Conservation (phyloP, 2,888 invertebrate species). For the Galerucella nymphaeae region DNA sequence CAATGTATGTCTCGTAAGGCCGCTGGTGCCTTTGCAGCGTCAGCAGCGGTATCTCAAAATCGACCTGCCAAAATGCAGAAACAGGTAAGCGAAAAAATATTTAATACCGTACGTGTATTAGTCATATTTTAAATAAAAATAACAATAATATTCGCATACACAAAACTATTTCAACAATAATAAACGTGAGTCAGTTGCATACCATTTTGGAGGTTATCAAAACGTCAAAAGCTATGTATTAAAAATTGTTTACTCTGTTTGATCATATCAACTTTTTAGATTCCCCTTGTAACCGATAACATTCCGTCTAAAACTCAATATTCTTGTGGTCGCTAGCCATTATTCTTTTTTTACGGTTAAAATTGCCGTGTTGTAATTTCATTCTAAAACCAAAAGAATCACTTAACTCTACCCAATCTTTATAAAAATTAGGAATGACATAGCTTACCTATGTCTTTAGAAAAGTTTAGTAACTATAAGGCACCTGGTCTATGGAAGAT, state of each 20-base stretch:
- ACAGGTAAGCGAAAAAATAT: slow-evolving; percentile 49
- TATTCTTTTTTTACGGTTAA: neutral
- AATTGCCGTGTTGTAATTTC: neutral
- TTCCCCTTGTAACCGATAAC: too few species aligned
- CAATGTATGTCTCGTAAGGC: slow-evolving; percentile 81
- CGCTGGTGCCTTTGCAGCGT: slow-evolving; percentile 71
- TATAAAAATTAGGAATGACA: too few species aligned
- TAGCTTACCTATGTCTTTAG: too few species aligned
- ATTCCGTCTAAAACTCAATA: too few species aligned
- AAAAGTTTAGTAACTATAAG: too few species aligned
- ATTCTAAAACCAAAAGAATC: neutral
- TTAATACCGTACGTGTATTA: too few species aligned
- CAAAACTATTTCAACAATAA: neutral
- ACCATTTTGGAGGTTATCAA: too few species aligned
- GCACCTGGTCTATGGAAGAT: too few species aligned
- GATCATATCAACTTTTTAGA: too few species aligned
- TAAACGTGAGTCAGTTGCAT: too few species aligned
- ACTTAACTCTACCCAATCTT: neutral
- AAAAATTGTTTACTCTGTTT: too few species aligned
- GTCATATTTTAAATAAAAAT: neutral
- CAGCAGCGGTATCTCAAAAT: slow-evolving; percentile 71
- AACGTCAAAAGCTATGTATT: too few species aligned
- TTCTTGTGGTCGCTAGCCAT: neutral
- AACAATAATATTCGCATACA: neutral
- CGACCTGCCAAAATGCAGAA: slow-evolving; percentile 62